Evolutionary conservation across 2,888 invertebrate species (phyloP).

Genomic region (Rapana venosa): DNA sequence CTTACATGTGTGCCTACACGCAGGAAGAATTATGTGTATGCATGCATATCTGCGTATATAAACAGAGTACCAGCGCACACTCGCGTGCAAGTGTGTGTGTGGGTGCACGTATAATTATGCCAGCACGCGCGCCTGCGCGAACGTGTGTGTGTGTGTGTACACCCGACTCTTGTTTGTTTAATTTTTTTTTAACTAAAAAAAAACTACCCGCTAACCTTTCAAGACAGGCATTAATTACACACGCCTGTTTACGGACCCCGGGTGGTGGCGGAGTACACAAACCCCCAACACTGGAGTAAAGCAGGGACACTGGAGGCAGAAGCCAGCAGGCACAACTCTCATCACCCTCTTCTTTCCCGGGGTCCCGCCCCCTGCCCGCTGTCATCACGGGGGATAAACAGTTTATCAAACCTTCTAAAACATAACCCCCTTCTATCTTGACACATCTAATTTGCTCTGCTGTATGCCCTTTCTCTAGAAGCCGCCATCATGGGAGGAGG

Average conservation of each 20-base stretch:
- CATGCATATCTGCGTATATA: not conserved
- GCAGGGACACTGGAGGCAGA: no score
- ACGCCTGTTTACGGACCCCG: not conserved
- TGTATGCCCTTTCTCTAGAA: not conserved
- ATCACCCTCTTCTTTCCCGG: conserved; percentile 33
- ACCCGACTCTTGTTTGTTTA: not conserved
- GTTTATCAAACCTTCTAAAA: conserved; percentile 50
- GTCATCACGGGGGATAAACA: conserved; percentile 49
- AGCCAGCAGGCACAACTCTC: conserved; percentile 10
- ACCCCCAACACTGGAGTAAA: not conserved
- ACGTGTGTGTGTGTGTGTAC: not conserved
- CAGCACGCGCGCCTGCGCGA: not conserved
- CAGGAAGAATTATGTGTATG: not conserved
- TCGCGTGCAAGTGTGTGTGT: not conserved
- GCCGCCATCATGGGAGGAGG: not conserved
- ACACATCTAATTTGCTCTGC: conserved; percentile 45
- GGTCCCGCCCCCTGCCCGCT: conserved; percentile 20
- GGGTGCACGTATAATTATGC: not conserved
- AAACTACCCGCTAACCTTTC: not conserved
- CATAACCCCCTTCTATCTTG: conserved; percentile 48
- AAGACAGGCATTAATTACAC: not conserved
- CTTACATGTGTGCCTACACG: not conserved
- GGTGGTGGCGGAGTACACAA: conserved; percentile 1
- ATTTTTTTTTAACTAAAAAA: not conserved
- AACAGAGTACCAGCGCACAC: no score